Evolutionary conservation across 2,113 vertebrate species (phyloP), one percentile per base, ranked within the genome.

Genomic region (Rhipidura dahli): DNA sequence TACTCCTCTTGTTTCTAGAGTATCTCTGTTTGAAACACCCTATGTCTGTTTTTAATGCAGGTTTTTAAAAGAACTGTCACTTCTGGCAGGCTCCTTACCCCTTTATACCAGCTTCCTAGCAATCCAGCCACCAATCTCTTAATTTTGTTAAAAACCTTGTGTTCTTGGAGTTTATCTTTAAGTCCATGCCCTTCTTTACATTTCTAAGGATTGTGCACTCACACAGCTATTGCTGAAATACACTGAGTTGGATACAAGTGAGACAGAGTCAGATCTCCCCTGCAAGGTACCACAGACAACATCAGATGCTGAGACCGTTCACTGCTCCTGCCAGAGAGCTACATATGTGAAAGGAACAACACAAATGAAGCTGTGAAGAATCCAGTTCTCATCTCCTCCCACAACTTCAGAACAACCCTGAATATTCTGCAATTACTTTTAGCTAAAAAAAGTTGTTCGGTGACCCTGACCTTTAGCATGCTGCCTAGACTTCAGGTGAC

Each of bases 231-330:
- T 47, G 13, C 3, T 65, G 53, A 57, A 30, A 53, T 5, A 12
- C 24, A 11, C 3, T 11, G 7, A 73, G 33, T 0, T 21, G 13
- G 18, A 37, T 15, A 56, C 4, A 61, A 51, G 5, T 0, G 3
- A 77, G 35, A 56, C 30, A 35, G 31, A 60, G 30, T 23, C 69
- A 44, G 27, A 8, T 57, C 37, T 56, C 9, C 33, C 65, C 50
- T 60, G 15, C n/a, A 50, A 68, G 47, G 14, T n/a, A 56, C 44
- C 20, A 57, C 11, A 80, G 9, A 11, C 8, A 20, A 39, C 49
- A 23, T 30, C 21, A 70, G 45, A 6, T 8, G 5, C 11, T 39
- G 18, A 65, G 30, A 39, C 14, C 4, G 0, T 4, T 78, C 24
- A 13, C 22, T 35, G 26, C 28, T 63, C 16, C 42, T 35, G 9